phyloP scores from a whole-genome alignment of 2,888 invertebrate genomes.

The Mesoligia furuncula region DNA sequence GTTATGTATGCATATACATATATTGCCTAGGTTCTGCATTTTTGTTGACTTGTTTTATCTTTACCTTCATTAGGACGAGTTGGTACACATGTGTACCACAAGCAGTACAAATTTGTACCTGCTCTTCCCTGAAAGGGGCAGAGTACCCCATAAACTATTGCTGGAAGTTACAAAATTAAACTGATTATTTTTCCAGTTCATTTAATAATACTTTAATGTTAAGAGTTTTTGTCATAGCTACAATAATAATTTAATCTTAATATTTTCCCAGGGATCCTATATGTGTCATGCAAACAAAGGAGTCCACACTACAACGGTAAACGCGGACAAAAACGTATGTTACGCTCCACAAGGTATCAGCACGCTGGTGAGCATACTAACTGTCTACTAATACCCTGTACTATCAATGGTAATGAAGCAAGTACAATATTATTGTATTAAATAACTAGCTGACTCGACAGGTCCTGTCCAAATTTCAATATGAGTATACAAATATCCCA shows the following conservation, averaged over 20 bases:
- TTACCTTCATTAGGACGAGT: background rate
- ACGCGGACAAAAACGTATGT: slow-evolving; percentile 85
- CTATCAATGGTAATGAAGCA: slow-evolving; percentile 41
- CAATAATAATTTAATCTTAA: slow-evolving; percentile 14
- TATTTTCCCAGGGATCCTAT: slow-evolving; percentile 82
- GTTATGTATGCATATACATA: too few relatives aligned
- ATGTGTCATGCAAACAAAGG: slow-evolving; percentile 78
- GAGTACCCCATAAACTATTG: background rate
- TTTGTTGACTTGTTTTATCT: background rate
- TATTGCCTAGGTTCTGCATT: background rate
- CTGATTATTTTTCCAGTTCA: background rate
- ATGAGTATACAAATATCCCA: background rate
- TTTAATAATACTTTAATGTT: background rate
- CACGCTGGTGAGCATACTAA: slow-evolving; percentile 89
- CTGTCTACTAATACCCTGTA: slow-evolving; percentile 80
- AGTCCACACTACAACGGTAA: slow-evolving; percentile 85
- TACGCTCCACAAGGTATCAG: slow-evolving; percentile 78
- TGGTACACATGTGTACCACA: background rate
- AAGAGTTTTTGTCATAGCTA: background rate
- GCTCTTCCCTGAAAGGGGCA: background rate
- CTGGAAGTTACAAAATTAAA: background rate
- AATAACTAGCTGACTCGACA: background rate
- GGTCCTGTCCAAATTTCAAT: background rate
- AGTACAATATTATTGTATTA: background rate
- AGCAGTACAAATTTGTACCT: background rate